Base-by-base conservation (phyloP, 2,797 vertebrate genomes). In the Sebastolobus alascanus region DNA sequence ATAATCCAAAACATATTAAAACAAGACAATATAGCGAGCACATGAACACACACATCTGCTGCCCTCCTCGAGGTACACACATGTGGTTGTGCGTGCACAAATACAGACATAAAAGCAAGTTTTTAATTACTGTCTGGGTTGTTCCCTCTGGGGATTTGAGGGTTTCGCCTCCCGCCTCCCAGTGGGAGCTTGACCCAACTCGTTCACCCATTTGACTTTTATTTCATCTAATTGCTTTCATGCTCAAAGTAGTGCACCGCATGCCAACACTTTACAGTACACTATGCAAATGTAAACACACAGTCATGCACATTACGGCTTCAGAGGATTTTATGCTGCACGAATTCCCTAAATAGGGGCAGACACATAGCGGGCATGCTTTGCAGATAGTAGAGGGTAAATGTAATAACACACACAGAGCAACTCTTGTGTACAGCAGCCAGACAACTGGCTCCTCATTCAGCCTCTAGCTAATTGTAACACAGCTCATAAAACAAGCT, bases 111-210 rank as follows among this genome's bases (percentile, higher is more conserved):
- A 74, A 88, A 80, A 81, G 84, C 77, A 29, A 38, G 73, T 88
- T 92, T 92, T 90, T 90, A 92, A 93, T 94, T 88, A 92, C 84
- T 81, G 84, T 80, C 82, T 86, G 85, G 79, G 68, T 70, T 86
- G 73, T 69, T 92, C 87, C 80, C 81, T 84, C 55, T 13, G 22
- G 78, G 81, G 93, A 88, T 91, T 91, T 93, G 81, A 79, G 90
- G 88, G 71, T 79, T 86, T 89, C 59, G 68, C 63, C 73, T 88
- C 77, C 84, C 6, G 50, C 82, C 84, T 87, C 82, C 68, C 67
- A 75, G 80, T 73, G 78, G 86, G 88, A 89, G 83, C 72, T 60
- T 90, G 90, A 92, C 89, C 90, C 80, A 73, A 76, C 77, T 78
- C 27, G 13, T 82, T 90, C 91, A 81, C 77, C 80, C 73, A 64